Conservation (phyloP, 1,140 invertebrate genomes). For the Trachymyrmex septentrionalis region DNA sequence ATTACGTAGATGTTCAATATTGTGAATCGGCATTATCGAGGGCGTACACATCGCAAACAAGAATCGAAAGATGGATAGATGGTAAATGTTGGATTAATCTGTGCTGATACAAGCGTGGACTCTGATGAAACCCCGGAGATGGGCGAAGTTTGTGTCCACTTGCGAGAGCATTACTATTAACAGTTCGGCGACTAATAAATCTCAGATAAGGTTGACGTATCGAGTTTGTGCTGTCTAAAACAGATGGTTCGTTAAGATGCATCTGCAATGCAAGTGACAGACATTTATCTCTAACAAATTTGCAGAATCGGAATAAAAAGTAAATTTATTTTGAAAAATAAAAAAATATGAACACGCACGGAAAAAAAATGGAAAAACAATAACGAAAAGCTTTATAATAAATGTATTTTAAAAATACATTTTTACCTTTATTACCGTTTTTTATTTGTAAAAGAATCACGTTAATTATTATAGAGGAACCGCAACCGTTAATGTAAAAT, state of each 20-base stretch:
- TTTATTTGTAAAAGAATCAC: background rate
- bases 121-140: conserved; percentile 17
- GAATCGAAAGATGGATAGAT: conserved; percentile 10
- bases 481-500: background rate
- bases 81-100: conserved; percentile 43
- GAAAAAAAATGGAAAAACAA: conserved; percentile 11
- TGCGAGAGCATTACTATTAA: background rate
- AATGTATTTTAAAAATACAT: conserved; percentile 7
- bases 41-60: conserved; percentile 16
- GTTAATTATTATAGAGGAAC: background rate
- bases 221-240: conserved; percentile 10
- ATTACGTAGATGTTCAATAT: background rate
- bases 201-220: conserved; percentile 34
- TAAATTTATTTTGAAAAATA: background rate
- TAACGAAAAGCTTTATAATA: background rate
- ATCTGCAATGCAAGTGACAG: background rate
- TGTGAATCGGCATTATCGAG: conserved; percentile 25
- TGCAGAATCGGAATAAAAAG: background rate
- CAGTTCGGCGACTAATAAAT: conserved; percentile 6
- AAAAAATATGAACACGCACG: background rate
- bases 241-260: background rate
- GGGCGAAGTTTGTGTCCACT: background rate
- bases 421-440: background rate
- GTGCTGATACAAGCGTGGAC: background rate
- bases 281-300: background rate